Conservation (phyloP, 2,113 vertebrate genomes). For the pig (Sus scrofa) region T2T-Sscrofa CM000827.6:53589001-53589500, state of each 20-base stretch:
- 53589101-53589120: background rate
- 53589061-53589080: background rate
- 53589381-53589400: background rate
- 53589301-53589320: background rate
- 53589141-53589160: background rate
- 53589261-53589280: background rate
- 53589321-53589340: background rate
- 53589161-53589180: background rate
- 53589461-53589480: slow-evolving; percentile 2
- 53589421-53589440: slow-evolving; percentile 29
- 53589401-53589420: background rate
- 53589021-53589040: background rate
- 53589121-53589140: background rate
- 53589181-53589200: background rate
- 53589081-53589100: background rate
- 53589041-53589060: background rate
- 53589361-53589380: background rate
- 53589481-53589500: slow-evolving; percentile 41
- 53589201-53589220: background rate
- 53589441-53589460: slow-evolving; percentile 56
- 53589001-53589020: background rate
- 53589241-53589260: background rate
- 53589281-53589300: background rate
- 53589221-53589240: background rate
- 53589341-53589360: background rate